Evolutionary conservation across 2,113 vertebrate species (phyloP).

Genomic region (Pluvialis apricaria): DNA sequence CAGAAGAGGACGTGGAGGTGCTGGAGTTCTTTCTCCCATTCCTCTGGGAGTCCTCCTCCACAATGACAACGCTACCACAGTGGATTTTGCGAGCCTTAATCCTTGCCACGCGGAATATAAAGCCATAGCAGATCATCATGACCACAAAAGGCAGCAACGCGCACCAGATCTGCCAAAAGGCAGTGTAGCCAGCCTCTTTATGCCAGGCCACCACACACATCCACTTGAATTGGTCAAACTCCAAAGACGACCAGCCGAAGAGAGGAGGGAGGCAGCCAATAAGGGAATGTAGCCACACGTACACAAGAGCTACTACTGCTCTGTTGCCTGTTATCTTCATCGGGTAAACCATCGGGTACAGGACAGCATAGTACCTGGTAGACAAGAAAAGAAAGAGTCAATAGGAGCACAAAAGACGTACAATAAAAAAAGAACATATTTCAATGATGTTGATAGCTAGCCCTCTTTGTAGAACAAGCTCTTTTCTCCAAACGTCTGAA

Average conservation of each 20-base stretch:
- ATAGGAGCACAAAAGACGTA: neutral
- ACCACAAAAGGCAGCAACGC: constrained; percentile 82
- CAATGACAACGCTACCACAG: constrained; percentile 84
- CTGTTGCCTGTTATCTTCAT: constrained; percentile 98
- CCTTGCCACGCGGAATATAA: constrained; percentile 95
- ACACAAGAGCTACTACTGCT: constrained; percentile 86
- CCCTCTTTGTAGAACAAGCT: neutral
- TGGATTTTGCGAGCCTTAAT: constrained; percentile 96
- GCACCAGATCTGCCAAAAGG: constrained; percentile 96
- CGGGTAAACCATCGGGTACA: constrained; percentile 98
- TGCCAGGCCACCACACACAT: constrained; percentile 96
- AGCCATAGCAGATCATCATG: constrained; percentile 92
- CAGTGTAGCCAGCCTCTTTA: constrained; percentile 84
- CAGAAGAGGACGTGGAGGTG: constrained; percentile 89
- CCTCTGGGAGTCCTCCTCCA: constrained; percentile 80
- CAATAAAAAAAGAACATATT: neutral
- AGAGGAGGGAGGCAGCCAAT: constrained; percentile 93
- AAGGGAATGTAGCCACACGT: constrained; percentile 95
- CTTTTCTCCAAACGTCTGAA: neutral
- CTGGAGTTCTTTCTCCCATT: constrained; percentile 92
- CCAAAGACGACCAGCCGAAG: constrained; percentile 93
- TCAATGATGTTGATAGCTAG: neutral
- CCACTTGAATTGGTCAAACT: constrained; percentile 97
- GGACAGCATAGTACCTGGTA: constrained; percentile 93
- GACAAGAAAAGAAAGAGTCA: neutral